Conservation (phyloP, 1,140 invertebrate genomes). For the Neodiprion lecontei region DNA sequence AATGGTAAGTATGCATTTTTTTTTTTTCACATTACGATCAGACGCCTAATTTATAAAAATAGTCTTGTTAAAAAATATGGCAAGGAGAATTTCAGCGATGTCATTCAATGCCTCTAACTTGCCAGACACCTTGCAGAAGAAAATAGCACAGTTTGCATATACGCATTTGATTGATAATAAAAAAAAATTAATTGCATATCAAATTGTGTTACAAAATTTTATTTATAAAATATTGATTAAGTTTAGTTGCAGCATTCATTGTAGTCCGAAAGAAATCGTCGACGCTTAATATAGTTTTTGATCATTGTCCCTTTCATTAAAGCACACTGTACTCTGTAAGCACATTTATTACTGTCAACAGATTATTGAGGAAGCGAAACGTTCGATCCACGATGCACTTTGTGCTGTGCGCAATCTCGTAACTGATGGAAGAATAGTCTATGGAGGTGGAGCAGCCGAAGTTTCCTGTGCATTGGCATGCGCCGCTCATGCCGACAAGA, state of each 20-base stretch:
- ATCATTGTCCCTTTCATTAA: too few species aligned
- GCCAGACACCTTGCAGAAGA: slow-evolving; percentile 55
- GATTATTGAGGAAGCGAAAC: slow-evolving; percentile 97
- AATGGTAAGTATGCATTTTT: slow-evolving; percentile 73
- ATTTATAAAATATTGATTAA: slow-evolving; percentile 9
- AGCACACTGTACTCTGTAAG: too few species aligned
- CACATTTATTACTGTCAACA: slow-evolving; percentile 40
- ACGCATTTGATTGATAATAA: slow-evolving; percentile 11
- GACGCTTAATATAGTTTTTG: too few species aligned
- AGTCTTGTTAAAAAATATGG: slow-evolving; percentile 19
- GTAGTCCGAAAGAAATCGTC: too few species aligned
- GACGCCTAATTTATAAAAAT: slow-evolving; percentile 15
- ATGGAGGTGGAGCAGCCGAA: slow-evolving; percentile 97
- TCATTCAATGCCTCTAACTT: slow-evolving; percentile 38
- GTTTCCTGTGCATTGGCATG: slow-evolving; percentile 94
- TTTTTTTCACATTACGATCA: slow-evolving; percentile 11
- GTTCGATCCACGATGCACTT: slow-evolving; percentile 96
- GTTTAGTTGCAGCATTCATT: neutral
- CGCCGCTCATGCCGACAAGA: slow-evolving; percentile 86
- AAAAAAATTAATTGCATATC: slow-evolving; percentile 10
- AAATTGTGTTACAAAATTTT: slow-evolving; percentile 13
- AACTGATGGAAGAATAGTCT: slow-evolving; percentile 91
- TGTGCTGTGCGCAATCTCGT: slow-evolving; percentile 97
- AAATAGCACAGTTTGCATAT: slow-evolving; percentile 33
- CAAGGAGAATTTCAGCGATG: slow-evolving; percentile 56